Evolutionary conservation across 2,113 vertebrate species (phyloP).

Genomic region (Xenopus tropicalis): DNA sequence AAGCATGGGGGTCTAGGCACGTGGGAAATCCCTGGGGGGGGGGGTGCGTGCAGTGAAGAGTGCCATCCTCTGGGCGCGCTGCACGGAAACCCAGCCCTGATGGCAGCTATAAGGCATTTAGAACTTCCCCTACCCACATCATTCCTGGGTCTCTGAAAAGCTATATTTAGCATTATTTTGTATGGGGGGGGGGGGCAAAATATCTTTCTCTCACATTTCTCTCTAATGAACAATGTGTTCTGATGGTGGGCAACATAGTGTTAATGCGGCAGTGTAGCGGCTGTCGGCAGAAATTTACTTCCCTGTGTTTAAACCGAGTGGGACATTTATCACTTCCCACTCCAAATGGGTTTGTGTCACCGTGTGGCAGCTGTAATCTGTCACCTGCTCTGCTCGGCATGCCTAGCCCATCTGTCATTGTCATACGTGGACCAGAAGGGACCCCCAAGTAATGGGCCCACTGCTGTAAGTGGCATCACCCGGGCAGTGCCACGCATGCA

Average conservation of each 20-base stretch:
- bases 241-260: background rate
- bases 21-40: too few relatives aligned
- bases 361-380: slow-evolving; percentile 36
- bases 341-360: slow-evolving; percentile 43
- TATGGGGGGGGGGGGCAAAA: too few relatives aligned
- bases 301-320: slow-evolving; percentile 44
- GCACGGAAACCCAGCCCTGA: too few relatives aligned
- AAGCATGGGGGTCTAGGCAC: too few relatives aligned
- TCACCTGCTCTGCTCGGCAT: slow-evolving; percentile 28
- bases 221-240: too few relatives aligned
- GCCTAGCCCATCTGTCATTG: slow-evolving; percentile 37
- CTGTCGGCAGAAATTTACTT: slow-evolving; percentile 38
- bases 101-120: background rate
- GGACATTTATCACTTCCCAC: slow-evolving; percentile 44
- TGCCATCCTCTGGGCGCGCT: too few relatives aligned
- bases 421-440: slow-evolving; percentile 23
- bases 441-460: background rate
- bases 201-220: too few relatives aligned
- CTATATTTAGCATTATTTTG: too few relatives aligned
- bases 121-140: background rate
- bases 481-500: background rate
- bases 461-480: slow-evolving; percentile 32
- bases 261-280: slow-evolving; percentile 17
- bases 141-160: too few relatives aligned
- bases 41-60: too few relatives aligned